Evolutionary conservation across 1,140 invertebrate genomes (phyloP).

Genomic region (Danaus melanippus): DNA sequence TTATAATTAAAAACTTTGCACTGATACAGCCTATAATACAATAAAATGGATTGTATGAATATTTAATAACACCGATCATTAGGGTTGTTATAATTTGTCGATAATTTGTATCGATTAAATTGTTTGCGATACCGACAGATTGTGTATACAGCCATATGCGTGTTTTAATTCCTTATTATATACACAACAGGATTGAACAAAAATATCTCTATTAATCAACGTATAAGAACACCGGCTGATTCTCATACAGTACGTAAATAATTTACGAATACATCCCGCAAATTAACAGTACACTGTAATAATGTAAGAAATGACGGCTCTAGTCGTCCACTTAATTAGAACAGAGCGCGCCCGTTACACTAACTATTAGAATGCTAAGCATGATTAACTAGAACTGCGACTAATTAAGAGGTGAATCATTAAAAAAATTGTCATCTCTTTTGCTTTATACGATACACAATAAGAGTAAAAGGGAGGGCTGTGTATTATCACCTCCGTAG

Average conservation of each 20-base stretch:
- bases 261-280: constrained; percentile 21
- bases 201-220: constrained; percentile 1
- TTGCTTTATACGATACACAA: constrained; percentile 17
- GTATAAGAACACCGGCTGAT: constrained; percentile 13
- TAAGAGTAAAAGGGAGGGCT: constrained; percentile 46
- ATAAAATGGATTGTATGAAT: constrained; percentile 26
- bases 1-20: constrained; percentile 51
- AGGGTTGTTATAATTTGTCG: too few species aligned
- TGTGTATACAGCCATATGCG: constrained; percentile 8
- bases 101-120: neutral
- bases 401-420: constrained; percentile 48
- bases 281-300: constrained; percentile 28
- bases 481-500: constrained; percentile 60
- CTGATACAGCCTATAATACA: constrained; percentile 35
- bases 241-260: constrained; percentile 32
- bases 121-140: constrained; percentile 16
- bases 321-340: constrained; percentile 57
- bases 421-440: constrained; percentile 32
- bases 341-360: constrained; percentile 43
- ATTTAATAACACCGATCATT: constrained; percentile 8
- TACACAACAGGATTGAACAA: constrained; percentile 4
- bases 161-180: neutral
- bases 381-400: constrained; percentile 55
- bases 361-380: constrained; percentile 64
- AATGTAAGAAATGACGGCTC: constrained; percentile 41